Evolutionary conservation across 2,797 vertebrate species (phyloP).

Genomic region (Rachycentron canadum): DNA sequence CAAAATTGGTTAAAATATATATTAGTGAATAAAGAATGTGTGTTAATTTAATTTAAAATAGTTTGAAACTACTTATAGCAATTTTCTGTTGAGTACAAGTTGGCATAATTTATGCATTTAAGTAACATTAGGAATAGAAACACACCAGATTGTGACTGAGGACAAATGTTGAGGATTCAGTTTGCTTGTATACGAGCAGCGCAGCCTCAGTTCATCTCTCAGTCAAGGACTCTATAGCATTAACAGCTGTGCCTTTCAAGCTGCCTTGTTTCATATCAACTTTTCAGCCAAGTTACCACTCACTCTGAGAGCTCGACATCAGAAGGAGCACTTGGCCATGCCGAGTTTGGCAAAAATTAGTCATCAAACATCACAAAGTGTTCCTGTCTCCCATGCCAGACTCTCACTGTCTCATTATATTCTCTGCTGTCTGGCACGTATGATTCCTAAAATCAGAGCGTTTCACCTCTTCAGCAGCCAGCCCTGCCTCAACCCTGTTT

Average conservation of each 20-base stretch:
- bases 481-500: constrained; percentile 43
- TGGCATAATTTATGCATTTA: neutral
- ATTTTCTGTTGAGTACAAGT: neutral
- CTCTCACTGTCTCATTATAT: constrained; percentile 37
- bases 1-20: neutral
- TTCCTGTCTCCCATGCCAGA: constrained; percentile 44
- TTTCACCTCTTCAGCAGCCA: constrained; percentile 24
- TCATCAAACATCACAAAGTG: constrained; percentile 58
- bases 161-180: constrained; percentile 16
- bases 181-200: constrained; percentile 34
- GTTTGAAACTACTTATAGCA: neutral
- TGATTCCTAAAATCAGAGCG: constrained; percentile 52
- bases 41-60: neutral
- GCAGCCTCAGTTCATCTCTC: constrained; percentile 54
- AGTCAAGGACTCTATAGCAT: constrained; percentile 39
- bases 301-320: constrained; percentile 45
- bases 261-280: constrained; percentile 59
- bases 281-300: constrained; percentile 70
- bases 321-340: constrained; percentile 38
- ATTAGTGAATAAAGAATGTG: neutral
- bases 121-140: neutral
- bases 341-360: constrained; percentile 59
- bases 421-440: constrained; percentile 42
- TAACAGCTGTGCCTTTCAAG: constrained; percentile 75
- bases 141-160: neutral